Evolutionary conservation across 2,113 vertebrate species (phyloP), one percentile per base, ranked within the genome.

Genomic region (Oceanodroma tethys): DNA sequence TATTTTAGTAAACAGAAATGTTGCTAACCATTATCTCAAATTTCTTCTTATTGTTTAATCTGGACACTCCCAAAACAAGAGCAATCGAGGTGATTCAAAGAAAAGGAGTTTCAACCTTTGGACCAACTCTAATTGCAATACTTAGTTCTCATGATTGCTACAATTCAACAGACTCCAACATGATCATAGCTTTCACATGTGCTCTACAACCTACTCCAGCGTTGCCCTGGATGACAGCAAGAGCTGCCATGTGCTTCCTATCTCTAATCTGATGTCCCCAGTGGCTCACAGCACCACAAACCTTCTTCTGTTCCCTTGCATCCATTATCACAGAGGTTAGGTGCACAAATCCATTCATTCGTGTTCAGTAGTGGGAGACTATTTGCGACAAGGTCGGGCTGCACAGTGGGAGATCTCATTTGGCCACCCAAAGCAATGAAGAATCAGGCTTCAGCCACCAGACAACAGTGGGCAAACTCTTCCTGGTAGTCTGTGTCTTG

Each of bases 11-110:
- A 91, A 93, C 81, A 92, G 34, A 78, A 52, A 87, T 45, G 43
- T 63, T 90, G 58, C 76, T 67, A 93, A 86, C 56, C 22, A 58
- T 80, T 91, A 93, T 85, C 78, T 96, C 40, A 76, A 48, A 48
- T 90, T 48, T 94, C 53, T 95, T 81, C 21, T 56, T 82, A 66
- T n/a, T 90, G 56, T 95, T 93, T 91, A 81, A 96, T 74, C 76
- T 89, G 83, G 94, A 72, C 94, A 94, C 95, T 95, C 95, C 94
- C 93, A 85, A 94, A 94, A 93, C 76, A 94, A 93, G 93, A 88
- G 72, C 73, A 92, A 81, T 91, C 3, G 2, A 47, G 78, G 80
- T 95, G 70, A 91, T 79, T 91, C 86, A 93, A 86, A 66, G 86
- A 92, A 84, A 73, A 88, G 45, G 66, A 87, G 84, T 70, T 82